These are phyloP conservation scores for Astreopora myriophthalma DNA, from an alignment of 64 coral and sea anemone species.

Conservation along the genomic window DNA sequence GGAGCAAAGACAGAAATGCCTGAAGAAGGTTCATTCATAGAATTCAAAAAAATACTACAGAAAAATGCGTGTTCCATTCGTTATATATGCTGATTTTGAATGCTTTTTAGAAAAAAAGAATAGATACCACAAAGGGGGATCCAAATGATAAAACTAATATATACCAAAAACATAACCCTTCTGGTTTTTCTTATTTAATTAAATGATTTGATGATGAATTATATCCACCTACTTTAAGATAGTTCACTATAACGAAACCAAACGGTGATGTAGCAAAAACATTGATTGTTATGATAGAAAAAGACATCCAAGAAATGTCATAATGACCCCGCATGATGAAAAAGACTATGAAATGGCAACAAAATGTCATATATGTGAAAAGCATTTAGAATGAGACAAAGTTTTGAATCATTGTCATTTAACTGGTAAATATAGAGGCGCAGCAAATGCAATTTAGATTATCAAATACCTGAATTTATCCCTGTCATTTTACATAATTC, in stretches of 20 bases:
- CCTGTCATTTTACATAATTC: conserved; percentile 32
- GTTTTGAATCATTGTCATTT: conserved; percentile 24
- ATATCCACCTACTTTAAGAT: not conserved
- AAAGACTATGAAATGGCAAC: not conserved
- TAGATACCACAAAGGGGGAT: not conserved
- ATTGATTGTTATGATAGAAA: conserved; percentile 18
- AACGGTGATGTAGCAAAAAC: not conserved
- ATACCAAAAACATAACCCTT: conserved; percentile 54
- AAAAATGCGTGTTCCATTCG: conserved; percentile 11
- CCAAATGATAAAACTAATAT: conserved; percentile 21
- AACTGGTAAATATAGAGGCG: conserved; percentile 42
- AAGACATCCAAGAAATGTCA: not conserved
- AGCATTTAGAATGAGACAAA: not conserved
- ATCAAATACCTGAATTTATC: conserved; percentile 26
- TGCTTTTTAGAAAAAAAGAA: not conserved
- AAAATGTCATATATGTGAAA: not conserved
- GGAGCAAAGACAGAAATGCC: too few relatives aligned
- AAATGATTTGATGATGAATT: conserved; percentile 30
- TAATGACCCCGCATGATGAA: not conserved
- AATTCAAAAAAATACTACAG: too few relatives aligned
- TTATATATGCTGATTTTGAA: conserved; percentile 44
- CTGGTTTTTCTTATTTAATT: not conserved
- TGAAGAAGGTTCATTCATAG: too few relatives aligned
- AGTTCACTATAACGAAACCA: not conserved
- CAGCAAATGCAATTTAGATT: conserved; percentile 42